Conservation (phyloP, 2,888 invertebrate species). For the Panopea generosa region DNA sequence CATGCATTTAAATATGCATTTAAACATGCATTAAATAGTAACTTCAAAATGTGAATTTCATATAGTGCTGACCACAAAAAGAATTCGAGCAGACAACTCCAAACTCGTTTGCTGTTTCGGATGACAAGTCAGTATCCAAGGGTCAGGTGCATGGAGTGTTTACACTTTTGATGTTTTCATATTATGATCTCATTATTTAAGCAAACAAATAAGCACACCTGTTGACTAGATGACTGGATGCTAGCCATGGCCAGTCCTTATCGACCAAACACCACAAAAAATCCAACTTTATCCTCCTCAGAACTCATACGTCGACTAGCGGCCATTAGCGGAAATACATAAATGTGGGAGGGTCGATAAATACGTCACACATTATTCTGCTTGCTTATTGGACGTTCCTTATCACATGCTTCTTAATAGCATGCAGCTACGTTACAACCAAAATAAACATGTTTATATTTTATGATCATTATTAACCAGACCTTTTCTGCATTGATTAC, state of each 20-base stretch:
- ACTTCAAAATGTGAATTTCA: too few relatives aligned
- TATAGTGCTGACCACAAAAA: too few relatives aligned
- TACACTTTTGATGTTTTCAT: neutral
- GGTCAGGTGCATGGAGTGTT: neutral
- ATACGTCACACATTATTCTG: conserved; percentile 37
- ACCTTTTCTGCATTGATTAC: too few relatives aligned
- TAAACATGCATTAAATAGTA: too few relatives aligned
- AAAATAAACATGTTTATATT: conserved; percentile 52
- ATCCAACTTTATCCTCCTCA: conserved; percentile 11
- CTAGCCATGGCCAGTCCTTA: conserved; percentile 16
- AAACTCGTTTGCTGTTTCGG: too few relatives aligned
- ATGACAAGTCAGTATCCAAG: conserved; percentile 20
- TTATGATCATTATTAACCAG: too few relatives aligned
- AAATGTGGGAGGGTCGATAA: conserved; percentile 36
- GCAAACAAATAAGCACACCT: conserved; percentile 27
- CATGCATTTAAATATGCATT: too few relatives aligned
- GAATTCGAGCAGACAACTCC: too few relatives aligned
- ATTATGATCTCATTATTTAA: neutral
- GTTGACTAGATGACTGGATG: conserved; percentile 39
- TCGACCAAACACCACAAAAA: conserved; percentile 4
- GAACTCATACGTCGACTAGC: conserved; percentile 35
- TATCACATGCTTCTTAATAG: conserved; percentile 38
- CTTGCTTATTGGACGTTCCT: conserved; percentile 30
- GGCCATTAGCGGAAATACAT: conserved; percentile 62
- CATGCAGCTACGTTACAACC: conserved; percentile 60